Evolutionary conservation across 2,113 vertebrate species (phyloP).

Genomic region (Microcebus ravelobensis): DNA sequence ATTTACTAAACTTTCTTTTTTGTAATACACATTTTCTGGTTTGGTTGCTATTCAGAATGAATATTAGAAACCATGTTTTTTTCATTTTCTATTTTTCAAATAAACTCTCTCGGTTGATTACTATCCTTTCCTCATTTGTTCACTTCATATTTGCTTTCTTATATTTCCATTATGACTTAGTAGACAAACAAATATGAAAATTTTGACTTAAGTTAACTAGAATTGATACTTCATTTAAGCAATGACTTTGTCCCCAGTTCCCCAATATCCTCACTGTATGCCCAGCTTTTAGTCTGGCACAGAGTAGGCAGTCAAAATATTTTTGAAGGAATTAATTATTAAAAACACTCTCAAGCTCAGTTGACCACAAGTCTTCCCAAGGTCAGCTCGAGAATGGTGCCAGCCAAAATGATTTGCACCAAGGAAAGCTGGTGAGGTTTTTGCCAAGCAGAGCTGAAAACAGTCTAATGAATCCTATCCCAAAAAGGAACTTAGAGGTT

Average conservation of each 20-base stretch:
- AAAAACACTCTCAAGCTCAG: neutral
- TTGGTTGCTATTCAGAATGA: constrained; percentile 73
- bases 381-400: neutral
- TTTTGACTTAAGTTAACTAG: neutral
- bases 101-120: neutral
- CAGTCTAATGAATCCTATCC: neutral
- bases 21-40: constrained; percentile 66
- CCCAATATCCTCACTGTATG: neutral
- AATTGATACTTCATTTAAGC: neutral
- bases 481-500: neutral
- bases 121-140: neutral
- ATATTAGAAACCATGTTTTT: constrained; percentile 48
- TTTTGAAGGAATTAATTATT: constrained; percentile 1
- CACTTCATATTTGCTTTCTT: neutral
- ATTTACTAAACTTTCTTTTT: constrained; percentile 61
- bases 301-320: neutral
- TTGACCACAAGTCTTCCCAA: neutral
- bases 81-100: neutral
- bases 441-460: neutral
- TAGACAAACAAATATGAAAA: neutral
- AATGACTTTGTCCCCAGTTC: neutral
- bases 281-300: neutral
- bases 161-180: neutral
- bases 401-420: neutral
- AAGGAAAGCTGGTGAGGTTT: neutral